These are phyloP conservation scores for Drosophila grimshawi DNA, from an alignment of 1,140 invertebrate species.

Conservation along the genomic window DNA sequence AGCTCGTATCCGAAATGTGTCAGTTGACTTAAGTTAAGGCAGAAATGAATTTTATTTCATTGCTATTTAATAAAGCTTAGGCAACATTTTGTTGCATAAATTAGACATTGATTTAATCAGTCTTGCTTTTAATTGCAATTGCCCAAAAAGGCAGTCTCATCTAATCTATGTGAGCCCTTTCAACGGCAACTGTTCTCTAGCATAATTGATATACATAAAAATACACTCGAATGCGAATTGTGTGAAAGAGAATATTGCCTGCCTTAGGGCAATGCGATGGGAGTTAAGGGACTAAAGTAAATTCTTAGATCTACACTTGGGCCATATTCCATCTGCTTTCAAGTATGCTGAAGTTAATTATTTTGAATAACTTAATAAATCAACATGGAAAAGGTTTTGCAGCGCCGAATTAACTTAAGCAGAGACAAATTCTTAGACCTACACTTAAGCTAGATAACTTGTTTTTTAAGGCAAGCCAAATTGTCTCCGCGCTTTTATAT, in stretches of 20 bases:
- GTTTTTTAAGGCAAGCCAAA: no score
- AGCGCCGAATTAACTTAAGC: no score
- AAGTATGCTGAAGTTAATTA: no score
- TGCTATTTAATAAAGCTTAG: constrained; percentile 17
- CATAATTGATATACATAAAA: constrained; percentile 9
- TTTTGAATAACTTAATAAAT: no score
- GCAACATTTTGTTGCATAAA: constrained; percentile 55
- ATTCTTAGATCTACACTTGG: no score
- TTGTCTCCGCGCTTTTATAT: no score
- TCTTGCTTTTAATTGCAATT: constrained; percentile 70
- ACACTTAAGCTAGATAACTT: no score
- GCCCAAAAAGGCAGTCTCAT: not conserved
- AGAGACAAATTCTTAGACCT: no score
- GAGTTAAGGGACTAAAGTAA: no score
- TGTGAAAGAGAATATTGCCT: not conserved
- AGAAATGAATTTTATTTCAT: constrained; percentile 19
- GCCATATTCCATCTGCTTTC: no score
- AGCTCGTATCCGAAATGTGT: not conserved
- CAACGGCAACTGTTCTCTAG: not conserved
- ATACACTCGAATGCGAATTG: constrained; percentile 14
- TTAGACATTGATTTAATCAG: constrained; percentile 76
- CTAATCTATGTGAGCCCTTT: not conserved
- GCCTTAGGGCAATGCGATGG: not conserved
- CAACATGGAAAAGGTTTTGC: no score
- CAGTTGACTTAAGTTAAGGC: not conserved